phyloP scores from a whole-genome alignment of 2,113 vertebrate species.

The Mobula birostris region DNA sequence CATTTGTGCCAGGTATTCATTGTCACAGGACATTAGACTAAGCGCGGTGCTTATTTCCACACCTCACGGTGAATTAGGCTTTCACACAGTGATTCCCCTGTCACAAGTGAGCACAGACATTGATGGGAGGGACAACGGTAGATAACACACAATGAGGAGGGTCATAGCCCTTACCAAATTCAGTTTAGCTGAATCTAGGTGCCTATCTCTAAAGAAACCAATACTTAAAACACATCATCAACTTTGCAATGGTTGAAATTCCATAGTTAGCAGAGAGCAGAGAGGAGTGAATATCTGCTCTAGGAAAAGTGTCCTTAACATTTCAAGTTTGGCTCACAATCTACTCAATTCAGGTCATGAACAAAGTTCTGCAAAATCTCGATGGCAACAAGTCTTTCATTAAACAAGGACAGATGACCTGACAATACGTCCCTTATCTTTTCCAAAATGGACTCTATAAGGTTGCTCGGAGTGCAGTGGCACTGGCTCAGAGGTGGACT shows the following conservation, averaged over 20 bases:
- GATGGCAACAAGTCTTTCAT: no score
- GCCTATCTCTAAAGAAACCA: neutral
- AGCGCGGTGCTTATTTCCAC: neutral
- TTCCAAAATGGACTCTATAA: neutral
- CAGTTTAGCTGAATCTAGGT: neutral
- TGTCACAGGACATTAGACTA: neutral
- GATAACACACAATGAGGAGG: neutral
- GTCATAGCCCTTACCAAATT: neutral
- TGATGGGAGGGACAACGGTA: neutral
- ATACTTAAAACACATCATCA: neutral
- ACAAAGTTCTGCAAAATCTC: neutral
- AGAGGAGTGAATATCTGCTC: neutral
- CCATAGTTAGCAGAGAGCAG: neutral
- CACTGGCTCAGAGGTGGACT: neutral
- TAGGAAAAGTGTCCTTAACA: neutral
- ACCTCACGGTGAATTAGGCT: neutral
- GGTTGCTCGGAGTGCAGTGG: neutral
- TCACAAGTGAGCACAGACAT: neutral
- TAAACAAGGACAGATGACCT: neutral
- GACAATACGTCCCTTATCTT: neutral
- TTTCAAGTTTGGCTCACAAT: neutral
- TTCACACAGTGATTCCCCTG: neutral
- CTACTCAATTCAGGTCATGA: neutral
- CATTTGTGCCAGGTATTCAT: neutral
- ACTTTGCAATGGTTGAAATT: neutral